phyloP scores from a whole-genome alignment of 2,797 vertebrate genomes.

The Chloroceryle inda region DNA sequence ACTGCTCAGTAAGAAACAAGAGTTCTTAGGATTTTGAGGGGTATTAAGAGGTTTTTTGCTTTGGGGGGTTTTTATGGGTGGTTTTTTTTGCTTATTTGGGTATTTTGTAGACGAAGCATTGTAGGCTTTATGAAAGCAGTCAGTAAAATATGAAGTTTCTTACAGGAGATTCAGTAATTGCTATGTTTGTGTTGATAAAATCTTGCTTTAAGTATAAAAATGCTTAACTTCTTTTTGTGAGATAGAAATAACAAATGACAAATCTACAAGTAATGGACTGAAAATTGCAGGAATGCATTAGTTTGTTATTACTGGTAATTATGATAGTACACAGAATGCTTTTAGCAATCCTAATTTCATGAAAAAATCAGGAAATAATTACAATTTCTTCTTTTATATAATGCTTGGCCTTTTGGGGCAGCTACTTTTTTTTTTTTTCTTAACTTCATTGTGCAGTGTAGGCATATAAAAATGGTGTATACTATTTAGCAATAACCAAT shows the following conservation, averaged over 20 bases:
- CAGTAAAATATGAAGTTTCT: background rate
- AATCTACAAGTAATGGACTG: constrained; percentile 45
- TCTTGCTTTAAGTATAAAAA: constrained; percentile 32
- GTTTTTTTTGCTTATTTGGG: background rate
- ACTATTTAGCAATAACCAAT: background rate
- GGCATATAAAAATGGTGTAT: background rate
- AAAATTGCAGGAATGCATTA: constrained; percentile 69
- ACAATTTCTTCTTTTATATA: constrained; percentile 22
- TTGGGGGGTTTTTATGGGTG: too few species aligned
- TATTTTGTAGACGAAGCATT: background rate
- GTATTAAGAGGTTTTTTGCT: background rate
- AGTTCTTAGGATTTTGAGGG: background rate
- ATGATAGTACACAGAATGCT: constrained; percentile 42
- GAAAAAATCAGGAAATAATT: constrained; percentile 42
- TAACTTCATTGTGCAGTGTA: background rate
- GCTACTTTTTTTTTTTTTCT: background rate
- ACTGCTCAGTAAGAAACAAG: background rate
- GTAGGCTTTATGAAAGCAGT: background rate
- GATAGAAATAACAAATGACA: constrained; percentile 15
- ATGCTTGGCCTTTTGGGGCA: background rate
- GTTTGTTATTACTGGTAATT: constrained; percentile 66
- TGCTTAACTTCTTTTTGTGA: constrained; percentile 14
- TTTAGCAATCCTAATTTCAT: constrained; percentile 51
- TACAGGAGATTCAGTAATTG: constrained; percentile 28
- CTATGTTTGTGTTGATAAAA: constrained; percentile 7